These are phyloP conservation scores for Marcusenius ussheri DNA, from an alignment of 2,113 vertebrate genomes.

Conservation along the genomic window DNA sequence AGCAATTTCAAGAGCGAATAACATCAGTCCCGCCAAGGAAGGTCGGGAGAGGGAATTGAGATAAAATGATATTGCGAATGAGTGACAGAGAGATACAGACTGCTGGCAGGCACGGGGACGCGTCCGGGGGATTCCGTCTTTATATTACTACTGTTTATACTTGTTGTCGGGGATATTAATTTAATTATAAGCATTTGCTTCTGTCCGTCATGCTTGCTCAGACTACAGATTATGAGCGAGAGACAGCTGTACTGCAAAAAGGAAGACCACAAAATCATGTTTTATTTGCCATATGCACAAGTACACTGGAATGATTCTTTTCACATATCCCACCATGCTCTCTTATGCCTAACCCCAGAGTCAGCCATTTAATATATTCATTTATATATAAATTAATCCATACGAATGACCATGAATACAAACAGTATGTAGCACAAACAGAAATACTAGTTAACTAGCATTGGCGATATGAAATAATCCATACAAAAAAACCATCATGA, in stretches of 20 bases:
- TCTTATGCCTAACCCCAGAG: neutral
- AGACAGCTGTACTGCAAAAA: neutral
- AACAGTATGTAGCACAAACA: no score
- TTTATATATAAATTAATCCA: neutral
- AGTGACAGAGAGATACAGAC: neutral
- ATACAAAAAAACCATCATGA: neutral
- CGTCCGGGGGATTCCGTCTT: neutral
- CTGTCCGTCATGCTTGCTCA: neutral
- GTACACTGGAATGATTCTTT: neutral
- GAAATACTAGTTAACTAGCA: neutral
- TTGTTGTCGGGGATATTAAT: neutral
- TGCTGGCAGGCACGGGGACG: neutral
- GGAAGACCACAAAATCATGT: neutral
- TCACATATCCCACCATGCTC: neutral
- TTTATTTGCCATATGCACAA: neutral
- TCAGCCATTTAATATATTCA: neutral
- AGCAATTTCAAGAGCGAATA: neutral
- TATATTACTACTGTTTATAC: neutral
- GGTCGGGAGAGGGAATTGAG: neutral
- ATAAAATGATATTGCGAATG: neutral
- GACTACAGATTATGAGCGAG: neutral
- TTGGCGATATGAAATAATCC: neutral
- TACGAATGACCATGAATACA: neutral
- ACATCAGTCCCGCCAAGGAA: neutral
- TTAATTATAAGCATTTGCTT: neutral